Base-by-base conservation (phyloP, 1,140 invertebrate species). In the Megalopta genalis region DNA sequence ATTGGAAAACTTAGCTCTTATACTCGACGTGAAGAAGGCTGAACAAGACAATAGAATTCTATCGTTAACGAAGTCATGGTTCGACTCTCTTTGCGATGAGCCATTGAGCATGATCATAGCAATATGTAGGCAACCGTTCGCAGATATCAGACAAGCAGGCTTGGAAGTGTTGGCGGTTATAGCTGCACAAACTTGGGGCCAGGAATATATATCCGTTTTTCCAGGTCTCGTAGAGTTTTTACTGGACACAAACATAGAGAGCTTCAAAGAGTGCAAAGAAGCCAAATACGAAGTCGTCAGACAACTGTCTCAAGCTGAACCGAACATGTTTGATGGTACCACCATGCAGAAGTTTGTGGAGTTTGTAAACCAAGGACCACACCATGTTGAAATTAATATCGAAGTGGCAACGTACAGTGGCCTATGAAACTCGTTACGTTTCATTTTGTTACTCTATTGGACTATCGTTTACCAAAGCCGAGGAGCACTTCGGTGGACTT, bases 201-300 rank as follows among this genome's bases (percentile, higher is more conserved):
- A 96, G 89, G 92, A 94, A 76, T 90, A 93, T 62, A 94, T 96
- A 73, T 93, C 93, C 76, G 90, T 91, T 82, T 87, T 91, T 74
- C 92, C 95, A 59, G 96, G 96, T 42, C 94, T 97, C 52, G 86
- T 96, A 6, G 97, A 97, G 90, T 97, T 95, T 89, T 89, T 98
- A 5, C 88, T 98, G 4, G 95, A 97, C 86, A 92, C 97, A 42
- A 93, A 94, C 68, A 92, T 94, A 1, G 96, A 97, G 88, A 92
- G 94, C 1, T 94, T 94, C 70, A 97, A 96, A 87, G 94, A 96
- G 75, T 95, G 95, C 32, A 96, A 96, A 88, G 95, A 96, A 86
- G 89, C 92, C 0, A 98, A 97, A 88, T 97, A 95, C 91, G 94
- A 95, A 78, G 93, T 98, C 25, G 93, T 98, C 10, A 93, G 94